These are phyloP conservation scores for Lepidurus arcticus DNA, from an alignment of 1,140 invertebrate genomes.

Conservation along the genomic window DNA sequence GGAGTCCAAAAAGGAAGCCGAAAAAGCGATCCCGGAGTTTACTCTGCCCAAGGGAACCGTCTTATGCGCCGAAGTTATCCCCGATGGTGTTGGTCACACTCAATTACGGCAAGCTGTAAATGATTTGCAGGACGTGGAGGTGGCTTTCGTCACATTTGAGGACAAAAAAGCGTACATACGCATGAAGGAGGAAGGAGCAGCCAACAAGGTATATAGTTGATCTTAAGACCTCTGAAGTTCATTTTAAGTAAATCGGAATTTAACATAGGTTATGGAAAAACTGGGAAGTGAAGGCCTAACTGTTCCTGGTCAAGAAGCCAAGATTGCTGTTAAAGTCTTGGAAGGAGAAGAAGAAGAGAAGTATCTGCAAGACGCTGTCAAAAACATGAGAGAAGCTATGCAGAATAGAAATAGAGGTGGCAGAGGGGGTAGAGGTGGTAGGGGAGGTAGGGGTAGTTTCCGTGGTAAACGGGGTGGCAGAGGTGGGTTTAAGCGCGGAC, in stretches of 20 bases:
- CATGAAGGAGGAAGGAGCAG: constrained; percentile 1
- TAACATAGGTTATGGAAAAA: constrained; percentile 30
- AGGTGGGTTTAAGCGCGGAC: constrained; percentile 28
- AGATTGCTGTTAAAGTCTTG: constrained; percentile 4
- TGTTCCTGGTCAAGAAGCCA: constrained; percentile 10
- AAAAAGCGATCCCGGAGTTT: neutral
- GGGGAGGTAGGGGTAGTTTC: constrained; percentile 29
- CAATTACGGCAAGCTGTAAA: neutral
- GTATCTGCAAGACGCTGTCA: constrained; percentile 28
- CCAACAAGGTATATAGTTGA: neutral
- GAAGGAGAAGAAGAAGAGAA: constrained; percentile 34
- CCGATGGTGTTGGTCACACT: neutral
- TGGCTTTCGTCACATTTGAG: neutral
- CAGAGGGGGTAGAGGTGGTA: constrained; percentile 20
- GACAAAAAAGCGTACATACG: constrained; percentile 4
- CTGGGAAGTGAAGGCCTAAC: constrained; percentile 9
- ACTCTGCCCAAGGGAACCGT: neutral
- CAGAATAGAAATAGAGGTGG: constrained; percentile 21
- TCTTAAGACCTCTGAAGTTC: neutral
- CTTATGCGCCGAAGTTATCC: neutral
- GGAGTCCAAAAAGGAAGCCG: neutral
- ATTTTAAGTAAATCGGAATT: neutral
- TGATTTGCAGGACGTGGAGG: neutral
- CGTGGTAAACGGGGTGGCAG: constrained; percentile 30
- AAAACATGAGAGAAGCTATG: constrained; percentile 28